These are phyloP conservation scores for Threskiornis aethiopicus DNA, from an alignment of 2,797 vertebrate genomes.

Conservation along the genomic window DNA sequence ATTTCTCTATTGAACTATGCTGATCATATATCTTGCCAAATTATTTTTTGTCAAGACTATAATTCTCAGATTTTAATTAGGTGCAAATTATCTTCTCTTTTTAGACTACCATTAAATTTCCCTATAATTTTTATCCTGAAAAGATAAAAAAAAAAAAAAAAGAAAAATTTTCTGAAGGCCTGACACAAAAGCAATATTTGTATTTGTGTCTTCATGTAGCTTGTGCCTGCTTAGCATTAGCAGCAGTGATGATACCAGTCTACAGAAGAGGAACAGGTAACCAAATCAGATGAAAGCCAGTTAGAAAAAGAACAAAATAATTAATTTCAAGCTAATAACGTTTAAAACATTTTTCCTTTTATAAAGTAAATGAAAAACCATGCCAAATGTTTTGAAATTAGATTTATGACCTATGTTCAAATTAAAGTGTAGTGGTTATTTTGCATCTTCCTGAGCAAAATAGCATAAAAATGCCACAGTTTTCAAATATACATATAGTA, in stretches of 20 bases:
- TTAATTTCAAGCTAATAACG: background rate
- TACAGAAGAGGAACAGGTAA: background rate
- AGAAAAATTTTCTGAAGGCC: background rate
- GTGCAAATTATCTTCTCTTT: background rate
- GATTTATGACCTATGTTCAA: background rate
- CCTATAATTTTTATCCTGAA: background rate
- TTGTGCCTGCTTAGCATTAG: background rate
- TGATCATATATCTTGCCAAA: background rate
- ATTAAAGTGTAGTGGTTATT: background rate
- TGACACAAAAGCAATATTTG: background rate
- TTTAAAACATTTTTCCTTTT: background rate
- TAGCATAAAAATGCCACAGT: background rate
- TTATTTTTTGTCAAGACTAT: background rate
- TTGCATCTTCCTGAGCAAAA: background rate
- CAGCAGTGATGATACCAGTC: background rate
- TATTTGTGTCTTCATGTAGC: background rate
- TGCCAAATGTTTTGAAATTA: background rate
- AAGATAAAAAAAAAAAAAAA: background rate
- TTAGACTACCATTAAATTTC: background rate
- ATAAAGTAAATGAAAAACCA: background rate
- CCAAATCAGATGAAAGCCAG: background rate
- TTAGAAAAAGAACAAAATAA: background rate
- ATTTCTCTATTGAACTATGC: background rate
- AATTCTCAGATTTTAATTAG: background rate
- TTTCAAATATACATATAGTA: background rate